Percentiles rank a stretch among this genome's conserved stretches.
These are phyloP conservation scores for Deroplatys truncata DNA, from an alignment of 2,888 invertebrate species.

Conservation along the genomic window DNA sequence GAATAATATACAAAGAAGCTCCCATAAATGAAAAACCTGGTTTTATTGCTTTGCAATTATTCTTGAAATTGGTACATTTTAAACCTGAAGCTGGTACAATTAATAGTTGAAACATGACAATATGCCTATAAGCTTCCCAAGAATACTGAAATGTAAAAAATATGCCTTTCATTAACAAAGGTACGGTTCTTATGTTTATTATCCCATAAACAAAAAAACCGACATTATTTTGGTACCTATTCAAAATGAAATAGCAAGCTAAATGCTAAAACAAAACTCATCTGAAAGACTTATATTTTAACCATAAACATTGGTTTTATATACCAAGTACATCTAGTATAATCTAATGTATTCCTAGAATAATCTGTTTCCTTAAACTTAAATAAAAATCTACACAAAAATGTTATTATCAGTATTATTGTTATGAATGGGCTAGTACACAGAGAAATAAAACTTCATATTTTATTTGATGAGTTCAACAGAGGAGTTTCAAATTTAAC, in stretches of 20 bases:
- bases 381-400: background rate
- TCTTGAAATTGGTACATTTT: background rate
- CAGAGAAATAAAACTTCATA: background rate
- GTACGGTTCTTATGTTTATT: background rate
- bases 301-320: background rate
- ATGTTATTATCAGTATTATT: background rate
- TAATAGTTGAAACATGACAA: background rate
- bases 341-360: background rate
- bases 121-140: background rate
- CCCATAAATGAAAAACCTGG: background rate
- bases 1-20: background rate
- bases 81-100: background rate
- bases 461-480: background rate
- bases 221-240: background rate
- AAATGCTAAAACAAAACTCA: background rate
- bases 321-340: background rate
- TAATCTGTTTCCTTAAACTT: background rate
- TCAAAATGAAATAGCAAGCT: background rate
- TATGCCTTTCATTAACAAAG: background rate
- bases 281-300: background rate
- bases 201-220: too few species aligned
- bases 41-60: constrained; percentile 2
- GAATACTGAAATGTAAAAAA: background rate
- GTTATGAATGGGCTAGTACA: background rate
- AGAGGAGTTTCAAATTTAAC: constrained; percentile 2